Percentiles rank a stretch among this genome's conserved stretches.
These are phyloP conservation scores for Ormyrus thymus DNA, from an alignment of 2,888 invertebrate species.

Conservation along the genomic window DNA sequence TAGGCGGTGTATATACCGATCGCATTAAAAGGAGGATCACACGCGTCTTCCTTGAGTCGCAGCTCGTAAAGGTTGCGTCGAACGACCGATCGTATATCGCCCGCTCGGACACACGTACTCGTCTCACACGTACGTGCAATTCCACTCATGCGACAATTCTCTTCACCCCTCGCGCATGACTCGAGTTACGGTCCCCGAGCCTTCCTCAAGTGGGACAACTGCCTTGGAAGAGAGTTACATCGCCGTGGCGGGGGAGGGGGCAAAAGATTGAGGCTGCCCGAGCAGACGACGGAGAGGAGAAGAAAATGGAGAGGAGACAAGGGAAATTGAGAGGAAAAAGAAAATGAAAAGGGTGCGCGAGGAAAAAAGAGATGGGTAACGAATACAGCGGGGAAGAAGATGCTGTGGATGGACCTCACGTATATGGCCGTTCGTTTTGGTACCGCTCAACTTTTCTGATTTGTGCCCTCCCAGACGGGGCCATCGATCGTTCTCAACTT, in stretches of 20 bases:
- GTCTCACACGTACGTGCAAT: not conserved
- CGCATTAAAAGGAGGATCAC: constrained; percentile 47
- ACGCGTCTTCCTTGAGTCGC: constrained; percentile 16
- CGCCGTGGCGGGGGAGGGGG: not conserved
- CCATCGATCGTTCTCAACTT: too few relatives aligned
- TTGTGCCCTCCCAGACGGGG: too few relatives aligned
- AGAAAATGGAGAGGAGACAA: constrained; percentile 38
- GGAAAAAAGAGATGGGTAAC: constrained; percentile 26
- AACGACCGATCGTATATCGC: constrained; percentile 53
- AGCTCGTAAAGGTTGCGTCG: constrained; percentile 50
- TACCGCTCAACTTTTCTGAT: too few relatives aligned
- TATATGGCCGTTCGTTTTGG: too few relatives aligned
- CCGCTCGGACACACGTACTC: constrained; percentile 13
- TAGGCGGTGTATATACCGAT: not conserved
- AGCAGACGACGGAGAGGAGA: not conserved
- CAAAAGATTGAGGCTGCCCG: not conserved
- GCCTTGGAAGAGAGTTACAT: constrained; percentile 31
- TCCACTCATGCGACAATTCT: constrained; percentile 57
- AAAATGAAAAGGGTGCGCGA: constrained; percentile 19
- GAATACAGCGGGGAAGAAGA: not conserved
- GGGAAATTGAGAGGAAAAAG: constrained; percentile 42
- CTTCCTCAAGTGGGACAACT: constrained; percentile 30
- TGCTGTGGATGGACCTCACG: not conserved
- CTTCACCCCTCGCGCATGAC: constrained; percentile 47
- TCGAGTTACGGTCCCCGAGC: constrained; percentile 28